Evolutionary conservation across 2,113 vertebrate species (phyloP).

Genomic region (Callipepla californica): DNA sequence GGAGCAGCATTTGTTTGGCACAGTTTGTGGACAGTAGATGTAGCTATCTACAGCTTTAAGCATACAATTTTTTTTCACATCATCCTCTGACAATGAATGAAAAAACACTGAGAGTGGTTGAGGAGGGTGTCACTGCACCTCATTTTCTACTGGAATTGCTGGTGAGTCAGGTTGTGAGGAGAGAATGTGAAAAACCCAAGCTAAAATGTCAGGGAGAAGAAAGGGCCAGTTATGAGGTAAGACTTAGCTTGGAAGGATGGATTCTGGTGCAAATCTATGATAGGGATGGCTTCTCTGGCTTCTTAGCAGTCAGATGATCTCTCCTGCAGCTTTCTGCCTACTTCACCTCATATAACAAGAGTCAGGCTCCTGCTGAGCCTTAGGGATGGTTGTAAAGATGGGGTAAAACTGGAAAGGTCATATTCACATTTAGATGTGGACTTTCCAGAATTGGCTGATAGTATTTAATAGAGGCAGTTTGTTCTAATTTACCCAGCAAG

Average conservation of each 20-base stretch:
- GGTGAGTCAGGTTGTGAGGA: background rate
- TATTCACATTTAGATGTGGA: background rate
- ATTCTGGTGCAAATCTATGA: background rate
- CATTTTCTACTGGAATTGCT: background rate
- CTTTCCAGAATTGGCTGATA: background rate
- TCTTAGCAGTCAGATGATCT: background rate
- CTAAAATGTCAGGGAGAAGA: background rate
- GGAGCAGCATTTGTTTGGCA: background rate
- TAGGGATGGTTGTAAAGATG: fast-evolving
- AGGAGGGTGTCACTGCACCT: background rate
- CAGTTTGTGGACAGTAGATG: background rate
- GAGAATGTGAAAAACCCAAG: background rate
- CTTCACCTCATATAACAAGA: background rate
- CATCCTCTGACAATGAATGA: background rate
- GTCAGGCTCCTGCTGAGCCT: background rate
- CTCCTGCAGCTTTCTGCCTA: background rate
- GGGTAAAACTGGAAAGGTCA: background rate
- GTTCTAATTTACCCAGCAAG: background rate
- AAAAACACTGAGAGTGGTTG: background rate
- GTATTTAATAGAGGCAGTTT: background rate
- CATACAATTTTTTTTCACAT: background rate
- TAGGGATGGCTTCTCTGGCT: background rate
- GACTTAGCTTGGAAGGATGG: background rate
- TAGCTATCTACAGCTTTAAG: background rate
- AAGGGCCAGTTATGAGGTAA: background rate